A percentile compares a stretch with the other conserved stretches of the same genome.
phyloP scores from a whole-genome alignment of 2,797 vertebrate species.

The Dryobates pubescens region DNA sequence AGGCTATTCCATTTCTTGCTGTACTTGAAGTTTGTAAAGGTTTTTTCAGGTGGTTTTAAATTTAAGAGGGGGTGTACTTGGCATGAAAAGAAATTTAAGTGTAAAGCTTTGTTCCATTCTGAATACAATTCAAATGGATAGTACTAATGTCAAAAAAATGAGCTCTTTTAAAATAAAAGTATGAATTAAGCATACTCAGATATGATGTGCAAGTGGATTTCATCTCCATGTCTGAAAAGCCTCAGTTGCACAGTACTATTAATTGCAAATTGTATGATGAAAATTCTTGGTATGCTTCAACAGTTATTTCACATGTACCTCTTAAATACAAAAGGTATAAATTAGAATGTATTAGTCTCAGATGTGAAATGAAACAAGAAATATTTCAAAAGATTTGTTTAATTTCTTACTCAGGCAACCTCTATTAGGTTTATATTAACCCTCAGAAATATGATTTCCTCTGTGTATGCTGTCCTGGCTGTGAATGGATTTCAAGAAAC shows the following conservation, averaged over 20 bases:
- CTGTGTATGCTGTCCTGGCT: constrained; percentile 27
- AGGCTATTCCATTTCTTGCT: constrained; percentile 2
- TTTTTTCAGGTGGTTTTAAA: constrained; percentile 30
- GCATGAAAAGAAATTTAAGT: constrained; percentile 16
- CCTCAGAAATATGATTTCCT: background rate
- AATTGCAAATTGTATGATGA: constrained; percentile 52
- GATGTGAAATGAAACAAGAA: constrained; percentile 57
- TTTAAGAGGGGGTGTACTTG: background rate
- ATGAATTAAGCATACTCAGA: constrained; percentile 63
- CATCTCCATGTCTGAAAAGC: constrained; percentile 58
- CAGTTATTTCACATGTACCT: constrained; percentile 57
- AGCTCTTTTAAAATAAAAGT: constrained; percentile 46
- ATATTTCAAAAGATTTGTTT: constrained; percentile 60
- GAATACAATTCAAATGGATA: constrained; percentile 52
- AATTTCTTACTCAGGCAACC: constrained; percentile 51
- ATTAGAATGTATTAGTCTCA: constrained; percentile 50
- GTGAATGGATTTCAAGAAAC: constrained; percentile 28
- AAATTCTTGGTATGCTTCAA: constrained; percentile 49
- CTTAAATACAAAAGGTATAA: constrained; percentile 53
- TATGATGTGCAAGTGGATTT: constrained; percentile 63
- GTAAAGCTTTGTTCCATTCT: constrained; percentile 12
- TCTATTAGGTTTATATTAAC: constrained; percentile 32
- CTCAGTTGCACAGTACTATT: constrained; percentile 45
- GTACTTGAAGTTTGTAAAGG: background rate
- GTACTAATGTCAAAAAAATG: constrained; percentile 56